Evolutionary conservation across 2,888 invertebrate species (phyloP), one percentile per base, ranked within the genome.

Genomic region (Achlya flavicornis): DNA sequence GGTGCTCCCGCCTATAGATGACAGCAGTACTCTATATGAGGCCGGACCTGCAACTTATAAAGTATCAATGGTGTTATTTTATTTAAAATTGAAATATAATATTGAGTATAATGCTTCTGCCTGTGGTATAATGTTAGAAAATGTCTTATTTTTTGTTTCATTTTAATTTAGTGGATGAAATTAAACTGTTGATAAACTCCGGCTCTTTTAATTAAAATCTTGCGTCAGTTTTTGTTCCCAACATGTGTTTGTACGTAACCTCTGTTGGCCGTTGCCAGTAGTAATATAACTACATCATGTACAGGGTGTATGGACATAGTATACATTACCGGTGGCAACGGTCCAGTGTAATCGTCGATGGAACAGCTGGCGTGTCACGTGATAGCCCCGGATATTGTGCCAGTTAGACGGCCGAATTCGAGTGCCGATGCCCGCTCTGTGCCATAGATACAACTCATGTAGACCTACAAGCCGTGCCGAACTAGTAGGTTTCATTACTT

Each of bases 301-400:
- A 62, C 57, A 62, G 62, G 53, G 48, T 57, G 65, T 61, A 61
- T 65, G 64, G 38, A 64, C 70, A 75, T 64, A 67, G 69, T 66
- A 66, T 69, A 70, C 69, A 61, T 67, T 72, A 71, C 75, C 73
- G 70, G 79, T 85, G 86, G 86, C 86, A 86, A 69, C 77, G 77
- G 77, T 84, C 85, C 85, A 86, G 84, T 78, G 76, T 79, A 83
- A 80, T 78, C 73, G 80, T 73, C 75, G 73, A 65, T 68, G 80
- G 74, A 80, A 77, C 88, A 88, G 83, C 87, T 87, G 89, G 83
- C 80, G 80, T 68, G 75, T 76, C 81, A 77, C 80, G 78, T 78
- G 84, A 81, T 80, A 78, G 78, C 78, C 71, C 71, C 78, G 83
- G 84, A 83, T 86, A 88, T 85, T 87, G 85, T 81, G 79, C 85